Evolutionary conservation across 2,888 invertebrate species (phyloP), one percentile per base, ranked within the genome.

Genomic region (Dynastes maya): DNA sequence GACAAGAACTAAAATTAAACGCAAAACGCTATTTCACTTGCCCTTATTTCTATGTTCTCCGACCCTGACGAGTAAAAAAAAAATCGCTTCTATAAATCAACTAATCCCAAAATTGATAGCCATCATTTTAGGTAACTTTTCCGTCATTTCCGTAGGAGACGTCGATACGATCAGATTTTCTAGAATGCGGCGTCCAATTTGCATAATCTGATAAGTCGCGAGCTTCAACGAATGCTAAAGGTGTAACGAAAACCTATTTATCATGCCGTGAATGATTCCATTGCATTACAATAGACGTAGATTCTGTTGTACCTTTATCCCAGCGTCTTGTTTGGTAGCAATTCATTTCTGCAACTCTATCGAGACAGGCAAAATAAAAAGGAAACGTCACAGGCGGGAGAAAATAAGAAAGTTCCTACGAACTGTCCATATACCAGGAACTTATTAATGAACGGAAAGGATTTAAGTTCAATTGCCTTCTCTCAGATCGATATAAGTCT

Each of bases 381-480:
- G 22, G 16, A 16, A 55, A 55, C 22, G 22, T 55, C n/a, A 22
- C 55, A n/a, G 5, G 5, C 9, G 40, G 8, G 8, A 6, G 6
- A 55, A 55, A 55, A 55, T 32, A 63, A 29, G 32, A 61, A 9
- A 27, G 8, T 32, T 32, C 32, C 32, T 32, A 32, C 32, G 2
- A 29, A 29, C 63, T 29, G 27, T 61, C 61, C 22, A 29, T 63
- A 27, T 32, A 63, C 63, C 9, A 13, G 29, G 29, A 63, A 63
- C 32, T 63, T 63, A 63, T 63, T 63, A 32, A 29, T 27, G 32
- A 9, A 29, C 27, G 11, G 11, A 32, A 8, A 13, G 29, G 63
- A 63, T 63, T 63, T 63, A 63, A 32, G 63, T 63, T 27, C 63
- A 63, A 4, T 63, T 29, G 63, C 63, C 29, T 63, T 63, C 53